Percentiles rank a stretch among this genome's conserved stretches.
Evolutionary conservation across 1,140 invertebrate genomes (phyloP).

Genomic region (Periplaneta americana): DNA sequence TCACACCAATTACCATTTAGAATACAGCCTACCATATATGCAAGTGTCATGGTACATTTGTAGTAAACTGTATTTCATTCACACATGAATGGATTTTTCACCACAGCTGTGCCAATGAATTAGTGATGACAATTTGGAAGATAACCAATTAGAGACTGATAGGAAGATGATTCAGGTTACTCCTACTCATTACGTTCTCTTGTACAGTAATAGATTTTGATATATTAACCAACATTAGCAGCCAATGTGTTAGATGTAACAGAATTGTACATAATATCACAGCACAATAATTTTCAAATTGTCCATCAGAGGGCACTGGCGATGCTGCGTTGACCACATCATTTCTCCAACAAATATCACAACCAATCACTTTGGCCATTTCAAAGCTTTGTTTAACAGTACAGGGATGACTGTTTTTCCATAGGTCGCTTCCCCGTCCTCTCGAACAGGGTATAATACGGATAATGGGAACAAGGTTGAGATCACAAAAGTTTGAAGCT

Average conservation of each 20-base stretch:
- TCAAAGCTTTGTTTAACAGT: not conserved
- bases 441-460: not conserved
- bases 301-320: not conserved
- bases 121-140: not conserved
- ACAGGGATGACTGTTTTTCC: not conserved
- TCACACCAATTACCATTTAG: not conserved
- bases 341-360: not conserved
- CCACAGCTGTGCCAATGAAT: not conserved
- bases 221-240: slow-evolving; percentile 18
- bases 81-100: not conserved
- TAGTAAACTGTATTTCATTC: not conserved
- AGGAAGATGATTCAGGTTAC: not conserved
- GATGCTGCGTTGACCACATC: not conserved
- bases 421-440: not conserved
- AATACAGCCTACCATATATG: not conserved
- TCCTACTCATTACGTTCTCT: not conserved
- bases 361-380: not conserved
- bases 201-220: not conserved
- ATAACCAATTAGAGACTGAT: not conserved
- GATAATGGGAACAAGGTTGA: not conserved
- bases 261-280: slow-evolving; percentile 23
- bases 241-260: slow-evolving; percentile 18
- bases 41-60: not conserved
- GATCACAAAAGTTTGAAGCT: not conserved
- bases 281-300: slow-evolving; percentile 20